Base-by-base conservation (phyloP, 2,888 invertebrate genomes). In the Chironomus tentans region DNA sequence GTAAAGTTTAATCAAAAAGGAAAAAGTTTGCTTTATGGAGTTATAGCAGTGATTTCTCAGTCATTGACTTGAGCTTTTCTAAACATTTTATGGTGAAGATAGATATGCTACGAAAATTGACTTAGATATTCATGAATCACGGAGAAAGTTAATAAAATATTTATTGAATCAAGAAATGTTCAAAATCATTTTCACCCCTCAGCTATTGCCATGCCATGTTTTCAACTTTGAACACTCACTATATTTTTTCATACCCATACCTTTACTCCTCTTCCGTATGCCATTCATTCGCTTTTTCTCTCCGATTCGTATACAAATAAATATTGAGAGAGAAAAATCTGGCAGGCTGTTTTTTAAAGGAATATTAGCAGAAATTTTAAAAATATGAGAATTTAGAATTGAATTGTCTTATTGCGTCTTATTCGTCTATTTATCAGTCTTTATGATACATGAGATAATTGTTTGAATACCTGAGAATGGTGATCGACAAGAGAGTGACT, bases 61-160 rank as follows among this genome's bases (percentile, higher is more conserved):
- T 56, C 56, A 38, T 38, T 38, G 38, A 56, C 56, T 56, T 38
- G 38, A 38, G 38, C 38, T 38, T 38, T 38, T 56, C 18, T 56
- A 56, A 56, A 56, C 38, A 38, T 56, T 56, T 56, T 15, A 56
- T 56, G 56, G 18, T 56, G 15, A 1, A 56, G 56, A 18, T 56
- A 56, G 56, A 56, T 50, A 50, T 50, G n/a, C 50, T 15, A 56
- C 18, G 56, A 56, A 56, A 56, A 56, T 56, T 56, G 56, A 56
- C 56, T 56, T 18, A 56, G 56, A 56, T 56, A 56, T 56, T 56
- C 65, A 65, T 65, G 65, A 65, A 65, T 65, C 65, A 65, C 65
- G 65, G 65, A 65, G 62, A 74, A 68, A 74, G 65, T 74, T 74
- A 46, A 74, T 74, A 74, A 74, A 74, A 74, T 74, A 74, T 74